Conservation (phyloP, 2,888 invertebrate genomes). For the Meganola albula region DNA sequence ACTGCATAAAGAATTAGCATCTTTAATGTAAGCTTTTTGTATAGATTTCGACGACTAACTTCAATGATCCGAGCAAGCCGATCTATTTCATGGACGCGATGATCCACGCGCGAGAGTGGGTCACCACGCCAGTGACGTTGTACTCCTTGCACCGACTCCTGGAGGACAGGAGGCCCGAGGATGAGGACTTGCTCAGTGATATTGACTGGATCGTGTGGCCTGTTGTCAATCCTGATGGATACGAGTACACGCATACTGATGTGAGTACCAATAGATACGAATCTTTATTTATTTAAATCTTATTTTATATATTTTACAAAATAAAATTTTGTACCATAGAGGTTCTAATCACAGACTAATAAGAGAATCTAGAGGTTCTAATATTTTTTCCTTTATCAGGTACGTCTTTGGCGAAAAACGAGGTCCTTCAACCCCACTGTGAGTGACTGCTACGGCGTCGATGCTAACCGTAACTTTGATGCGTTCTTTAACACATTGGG, state of each 20-base stretch:
- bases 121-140: conserved; percentile 77
- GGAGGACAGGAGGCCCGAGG: conserved; percentile 54
- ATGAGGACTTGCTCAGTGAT: conserved; percentile 65
- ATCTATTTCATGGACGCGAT: conserved; percentile 75
- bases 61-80: conserved; percentile 53
- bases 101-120: conserved; percentile 84
- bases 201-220: conserved; percentile 83
- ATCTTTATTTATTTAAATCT: too few relatives aligned
- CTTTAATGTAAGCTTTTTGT: too few relatives aligned
- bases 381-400: conserved; percentile 55
- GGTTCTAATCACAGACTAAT: too few relatives aligned
- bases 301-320: too few relatives aligned
- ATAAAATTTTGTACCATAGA: too few relatives aligned
- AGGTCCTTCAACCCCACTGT: conserved; percentile 48
- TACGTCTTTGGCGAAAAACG: conserved; percentile 81
- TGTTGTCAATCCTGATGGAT: conserved; percentile 84
- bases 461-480: conserved; percentile 85
- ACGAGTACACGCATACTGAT: conserved; percentile 79
- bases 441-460: conserved; percentile 78
- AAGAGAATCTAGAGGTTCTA: too few relatives aligned
- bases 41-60: conserved; percentile 76
- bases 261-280: too few relatives aligned
- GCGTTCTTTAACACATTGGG: conserved; percentile 78
- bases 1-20: too few relatives aligned
- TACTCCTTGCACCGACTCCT: conserved; percentile 78